Percentiles rank a stretch among this genome's conserved stretches.
These are phyloP conservation scores for Anguilla marmorata DNA, from an alignment of 2,797 vertebrate genomes.

Conservation along the genomic window DNA sequence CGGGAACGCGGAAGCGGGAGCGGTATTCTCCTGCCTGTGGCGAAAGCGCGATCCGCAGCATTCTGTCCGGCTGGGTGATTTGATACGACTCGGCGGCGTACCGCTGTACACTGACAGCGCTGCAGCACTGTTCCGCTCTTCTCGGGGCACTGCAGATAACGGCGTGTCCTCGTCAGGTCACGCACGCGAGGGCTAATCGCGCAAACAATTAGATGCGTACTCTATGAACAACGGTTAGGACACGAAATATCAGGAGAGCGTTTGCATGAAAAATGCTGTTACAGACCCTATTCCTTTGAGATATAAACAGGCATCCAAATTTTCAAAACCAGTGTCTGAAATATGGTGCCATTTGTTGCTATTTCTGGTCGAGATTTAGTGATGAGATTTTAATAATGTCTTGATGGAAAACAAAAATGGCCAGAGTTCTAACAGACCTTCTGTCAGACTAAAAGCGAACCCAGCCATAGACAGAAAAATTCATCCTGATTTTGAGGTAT, in stretches of 20 bases:
- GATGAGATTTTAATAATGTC: background rate
- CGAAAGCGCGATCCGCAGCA: constrained; percentile 49
- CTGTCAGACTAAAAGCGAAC: background rate
- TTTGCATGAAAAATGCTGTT: background rate
- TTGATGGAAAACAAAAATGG: background rate
- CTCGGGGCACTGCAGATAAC: constrained; percentile 49
- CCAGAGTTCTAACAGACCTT: background rate
- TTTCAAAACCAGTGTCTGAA: background rate
- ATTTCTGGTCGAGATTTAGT: background rate
- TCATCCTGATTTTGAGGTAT: background rate
- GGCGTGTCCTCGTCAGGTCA: constrained; percentile 47
- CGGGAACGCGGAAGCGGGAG: constrained; percentile 48
- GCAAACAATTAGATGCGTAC: background rate
- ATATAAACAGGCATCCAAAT: background rate
- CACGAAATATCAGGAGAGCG: background rate
- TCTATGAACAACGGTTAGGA: background rate
- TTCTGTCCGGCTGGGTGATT: constrained; percentile 44
- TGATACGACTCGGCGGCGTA: constrained; percentile 44
- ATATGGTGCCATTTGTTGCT: background rate
- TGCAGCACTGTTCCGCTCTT: constrained; percentile 42
- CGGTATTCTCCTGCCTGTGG: constrained; percentile 55
- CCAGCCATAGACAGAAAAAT: background rate
- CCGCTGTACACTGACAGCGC: constrained; percentile 43
- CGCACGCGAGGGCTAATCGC: background rate
- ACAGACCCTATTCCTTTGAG: background rate